Conservation (phyloP, 2,888 invertebrate genomes). For the Platycheirus rosarum region DNA sequence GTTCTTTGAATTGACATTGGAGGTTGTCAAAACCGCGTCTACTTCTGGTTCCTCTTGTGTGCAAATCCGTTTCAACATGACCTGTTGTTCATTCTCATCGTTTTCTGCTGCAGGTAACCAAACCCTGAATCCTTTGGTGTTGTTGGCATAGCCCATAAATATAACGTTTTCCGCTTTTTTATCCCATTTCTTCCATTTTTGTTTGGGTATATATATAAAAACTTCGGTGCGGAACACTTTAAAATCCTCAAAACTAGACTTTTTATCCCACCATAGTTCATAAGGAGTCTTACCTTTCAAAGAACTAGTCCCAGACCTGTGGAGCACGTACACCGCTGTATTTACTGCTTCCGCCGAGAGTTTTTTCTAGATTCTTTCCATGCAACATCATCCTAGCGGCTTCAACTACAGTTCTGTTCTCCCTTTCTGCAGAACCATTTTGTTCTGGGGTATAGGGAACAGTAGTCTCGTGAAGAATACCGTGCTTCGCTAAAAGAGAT, state of each 20-base stretch:
- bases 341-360: constrained; percentile 80
- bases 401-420: too few species aligned
- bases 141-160: constrained; percentile 57
- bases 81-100: too few species aligned
- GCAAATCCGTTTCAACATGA: neutral
- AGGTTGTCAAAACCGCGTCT: neutral
- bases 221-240: constrained; percentile 42
- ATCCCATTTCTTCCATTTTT: constrained; percentile 55
- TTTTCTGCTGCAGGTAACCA: constrained; percentile 43
- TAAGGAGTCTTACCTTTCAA: constrained; percentile 74
- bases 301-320: constrained; percentile 76
- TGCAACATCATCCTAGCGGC: constrained; percentile 74
- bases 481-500: too few species aligned
- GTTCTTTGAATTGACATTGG: neutral
- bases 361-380: constrained; percentile 66
- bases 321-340: constrained; percentile 78
- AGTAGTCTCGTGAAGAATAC: constrained; percentile 74
- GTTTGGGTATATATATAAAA: constrained; percentile 46
- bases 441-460: too few species aligned
- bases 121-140: constrained; percentile 54
- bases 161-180: constrained; percentile 33
- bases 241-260: constrained; percentile 24
- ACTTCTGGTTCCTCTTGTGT: neutral
- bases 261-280: constrained; percentile 74
- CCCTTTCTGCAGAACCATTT: constrained; percentile 78